phyloP scores from a whole-genome alignment of 2,888 invertebrate species.

The Asteroscopus sphinx region DNA sequence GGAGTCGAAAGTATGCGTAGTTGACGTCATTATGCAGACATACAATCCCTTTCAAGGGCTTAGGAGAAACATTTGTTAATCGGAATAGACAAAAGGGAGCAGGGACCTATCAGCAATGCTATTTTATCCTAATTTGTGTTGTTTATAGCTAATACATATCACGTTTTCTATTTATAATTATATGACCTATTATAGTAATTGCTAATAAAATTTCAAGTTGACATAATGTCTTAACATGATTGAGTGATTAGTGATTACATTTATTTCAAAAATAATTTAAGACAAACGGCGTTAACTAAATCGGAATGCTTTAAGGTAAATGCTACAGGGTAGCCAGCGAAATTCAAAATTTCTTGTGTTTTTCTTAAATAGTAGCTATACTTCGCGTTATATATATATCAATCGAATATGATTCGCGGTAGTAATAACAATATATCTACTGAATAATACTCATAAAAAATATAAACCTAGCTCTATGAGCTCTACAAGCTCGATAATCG shows the following conservation, averaged over 20 bases:
- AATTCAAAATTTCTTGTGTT: no score
- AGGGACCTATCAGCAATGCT: conserved; percentile 16
- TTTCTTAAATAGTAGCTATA: no score
- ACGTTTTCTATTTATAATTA: conserved; percentile 44
- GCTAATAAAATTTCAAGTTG: conserved; percentile 19
- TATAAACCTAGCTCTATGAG: no score
- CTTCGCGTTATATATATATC: no score
- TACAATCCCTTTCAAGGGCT: no score
- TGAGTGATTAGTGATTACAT: conserved; percentile 16
- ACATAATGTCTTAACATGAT: conserved; percentile 2
- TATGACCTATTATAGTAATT: conserved; percentile 21
- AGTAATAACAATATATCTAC: no score
- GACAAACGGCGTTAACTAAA: conserved; percentile 1
- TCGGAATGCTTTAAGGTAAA: no score
- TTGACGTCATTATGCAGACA: background rate
- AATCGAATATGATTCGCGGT: no score
- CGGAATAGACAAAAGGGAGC: conserved; percentile 3
- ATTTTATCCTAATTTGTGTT: conserved; percentile 42
- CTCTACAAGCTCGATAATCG: no score
- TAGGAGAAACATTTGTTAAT: background rate
- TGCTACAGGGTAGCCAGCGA: no score
- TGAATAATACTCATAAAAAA: no score
- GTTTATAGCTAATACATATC: conserved; percentile 44
- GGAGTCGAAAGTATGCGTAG: background rate
- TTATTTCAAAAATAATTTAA: background rate